phyloP scores from a whole-genome alignment of 2,113 vertebrate genomes.

The Grammomys surdaster region DNA sequence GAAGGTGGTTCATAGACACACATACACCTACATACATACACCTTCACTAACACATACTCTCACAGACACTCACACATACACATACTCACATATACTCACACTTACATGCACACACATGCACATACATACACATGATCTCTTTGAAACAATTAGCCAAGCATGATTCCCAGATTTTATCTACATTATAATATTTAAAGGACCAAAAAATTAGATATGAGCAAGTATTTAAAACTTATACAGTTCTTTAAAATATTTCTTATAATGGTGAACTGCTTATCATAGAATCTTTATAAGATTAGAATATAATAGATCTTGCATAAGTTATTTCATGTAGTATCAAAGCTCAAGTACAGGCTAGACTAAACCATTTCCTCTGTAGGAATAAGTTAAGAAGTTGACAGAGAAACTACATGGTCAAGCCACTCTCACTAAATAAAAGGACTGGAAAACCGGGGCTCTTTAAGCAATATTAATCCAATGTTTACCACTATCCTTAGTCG shows the following conservation, averaged over 20 bases:
- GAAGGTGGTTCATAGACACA: constrained; percentile 5
- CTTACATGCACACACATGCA: background rate
- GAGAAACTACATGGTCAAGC: constrained; percentile 21
- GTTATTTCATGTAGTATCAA: constrained; percentile 1
- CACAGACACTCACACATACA: background rate
- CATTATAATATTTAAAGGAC: constrained; percentile 26
- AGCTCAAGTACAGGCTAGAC: background rate
- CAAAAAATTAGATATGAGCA: background rate
- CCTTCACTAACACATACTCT: background rate
- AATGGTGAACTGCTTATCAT: background rate
- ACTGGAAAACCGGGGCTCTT: background rate
- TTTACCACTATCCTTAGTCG: constrained; percentile 9
- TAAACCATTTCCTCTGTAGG: background rate
- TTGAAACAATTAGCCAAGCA: constrained; percentile 18
- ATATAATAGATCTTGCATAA: constrained; percentile 27
- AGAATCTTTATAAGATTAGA: constrained; percentile 42
- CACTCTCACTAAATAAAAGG: constrained; percentile 40
- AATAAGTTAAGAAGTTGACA: background rate
- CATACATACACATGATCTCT: constrained; percentile 18
- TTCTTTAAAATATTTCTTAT: constrained; percentile 21
- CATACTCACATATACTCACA: background rate
- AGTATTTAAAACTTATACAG: constrained; percentile 37
- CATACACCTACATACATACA: background rate
- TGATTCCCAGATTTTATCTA: constrained; percentile 39
- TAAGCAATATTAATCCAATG: constrained; percentile 40